These are phyloP conservation scores for Chymomyza amoena DNA, from an alignment of 2,888 invertebrate genomes.

Conservation along the genomic window DNA sequence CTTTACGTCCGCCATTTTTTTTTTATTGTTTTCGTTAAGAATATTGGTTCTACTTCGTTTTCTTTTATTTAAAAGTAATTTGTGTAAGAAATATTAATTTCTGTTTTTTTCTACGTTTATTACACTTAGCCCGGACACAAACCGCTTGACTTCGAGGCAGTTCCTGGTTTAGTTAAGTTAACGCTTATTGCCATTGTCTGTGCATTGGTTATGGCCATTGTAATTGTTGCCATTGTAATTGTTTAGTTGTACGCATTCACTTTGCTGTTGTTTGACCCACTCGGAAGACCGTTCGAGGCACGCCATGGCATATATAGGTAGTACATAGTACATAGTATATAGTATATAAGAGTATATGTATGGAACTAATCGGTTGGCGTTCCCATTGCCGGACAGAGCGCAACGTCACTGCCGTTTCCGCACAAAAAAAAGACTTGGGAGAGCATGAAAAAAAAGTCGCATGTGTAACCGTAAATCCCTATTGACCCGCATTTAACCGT, in stretches of 20 bases:
- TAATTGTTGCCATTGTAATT: neutral
- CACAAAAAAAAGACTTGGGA: neutral
- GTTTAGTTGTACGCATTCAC: neutral
- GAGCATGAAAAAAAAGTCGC: neutral
- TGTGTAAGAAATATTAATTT: too few relatives aligned
- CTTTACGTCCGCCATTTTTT: too few relatives aligned
- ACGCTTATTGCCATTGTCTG: neutral
- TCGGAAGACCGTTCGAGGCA: neutral
- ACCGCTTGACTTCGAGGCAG: neutral
- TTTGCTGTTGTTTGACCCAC: slow-evolving; percentile 8
- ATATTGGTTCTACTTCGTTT: too few relatives aligned
- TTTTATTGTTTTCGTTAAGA: too few relatives aligned
- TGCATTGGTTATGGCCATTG: neutral
- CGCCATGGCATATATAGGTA: neutral
- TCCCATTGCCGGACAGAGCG: slow-evolving; percentile 32
- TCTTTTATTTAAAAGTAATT: too few relatives aligned
- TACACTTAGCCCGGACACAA: neutral
- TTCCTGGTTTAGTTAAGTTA: neutral
- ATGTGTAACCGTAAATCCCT: slow-evolving; percentile 62
- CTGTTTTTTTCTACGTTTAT: too few relatives aligned
- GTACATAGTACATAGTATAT: neutral
- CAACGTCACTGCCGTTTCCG: slow-evolving; percentile 2
- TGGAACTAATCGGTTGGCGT: slow-evolving; percentile 41
- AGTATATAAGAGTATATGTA: neutral
- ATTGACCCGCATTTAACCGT: slow-evolving; percentile 57